Conservation (phyloP, 2,797 vertebrate species). For the Labroides dimidiatus region DNA sequence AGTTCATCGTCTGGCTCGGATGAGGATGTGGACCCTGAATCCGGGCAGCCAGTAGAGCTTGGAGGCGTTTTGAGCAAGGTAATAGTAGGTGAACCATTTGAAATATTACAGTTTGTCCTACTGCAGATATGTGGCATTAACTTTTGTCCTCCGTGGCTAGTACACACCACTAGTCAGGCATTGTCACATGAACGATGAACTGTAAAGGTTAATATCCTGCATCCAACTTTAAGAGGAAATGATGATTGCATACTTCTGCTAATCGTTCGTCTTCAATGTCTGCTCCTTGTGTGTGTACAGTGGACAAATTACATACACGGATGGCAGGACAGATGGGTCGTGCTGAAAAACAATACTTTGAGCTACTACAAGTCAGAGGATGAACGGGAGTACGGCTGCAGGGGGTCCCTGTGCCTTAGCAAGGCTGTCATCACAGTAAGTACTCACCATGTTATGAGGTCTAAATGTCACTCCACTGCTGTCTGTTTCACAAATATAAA, state of each 20-base stretch:
- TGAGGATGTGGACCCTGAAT: constrained; percentile 95
- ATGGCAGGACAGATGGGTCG: constrained; percentile 99
- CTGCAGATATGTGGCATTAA: neutral
- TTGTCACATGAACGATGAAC: neutral
- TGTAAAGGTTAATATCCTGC: neutral
- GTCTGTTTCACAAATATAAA: constrained; percentile 1
- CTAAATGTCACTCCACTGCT: neutral
- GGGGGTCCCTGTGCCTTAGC: constrained; percentile 96
- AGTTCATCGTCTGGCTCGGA: constrained; percentile 96
- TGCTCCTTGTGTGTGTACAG: constrained; percentile 73
- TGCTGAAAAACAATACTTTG: constrained; percentile 93
- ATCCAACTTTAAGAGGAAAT: neutral
- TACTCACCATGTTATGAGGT: constrained; percentile 11
- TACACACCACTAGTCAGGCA: neutral
- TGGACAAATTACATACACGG: constrained; percentile 99
- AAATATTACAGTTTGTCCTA: neutral
- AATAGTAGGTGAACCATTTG: constrained; percentile 30
- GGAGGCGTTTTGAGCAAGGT: constrained; percentile 96
- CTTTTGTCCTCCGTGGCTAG: neutral
- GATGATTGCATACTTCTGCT: neutral
- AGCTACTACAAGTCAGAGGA: constrained; percentile 99
- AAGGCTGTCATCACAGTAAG: constrained; percentile 97
- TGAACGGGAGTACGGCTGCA: constrained; percentile 96
- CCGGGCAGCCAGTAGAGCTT: constrained; percentile 90
- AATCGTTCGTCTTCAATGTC: neutral